Evolutionary conservation across 2,888 invertebrate species (phyloP), one percentile per base, ranked within the genome.

Genomic region (Chymomyza caudatula): DNA sequence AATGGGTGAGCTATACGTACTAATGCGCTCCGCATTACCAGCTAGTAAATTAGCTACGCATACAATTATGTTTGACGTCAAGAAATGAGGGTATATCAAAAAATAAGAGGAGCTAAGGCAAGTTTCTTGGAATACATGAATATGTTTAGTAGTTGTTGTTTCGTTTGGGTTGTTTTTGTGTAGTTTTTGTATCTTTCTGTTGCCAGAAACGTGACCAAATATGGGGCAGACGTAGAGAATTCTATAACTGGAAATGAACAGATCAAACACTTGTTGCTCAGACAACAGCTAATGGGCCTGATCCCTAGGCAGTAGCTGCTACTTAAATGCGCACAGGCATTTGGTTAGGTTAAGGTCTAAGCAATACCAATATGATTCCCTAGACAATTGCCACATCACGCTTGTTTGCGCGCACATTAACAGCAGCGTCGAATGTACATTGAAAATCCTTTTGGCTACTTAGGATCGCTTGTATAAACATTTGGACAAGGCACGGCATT

Each of bases 361-460:
- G 29, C 15, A 19, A 4, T 19, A 25, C 13, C 19, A 59, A 17
- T 22, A 13, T n/a, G 15, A 59, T 66, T 74, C 76, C 74, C 74
- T 76, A 81, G 81, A 84, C 84, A 81, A 84, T 85, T 86, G 85
- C 80, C 77, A 76, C 70, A 82, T 82, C 85, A 86, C 81, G 85
- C 85, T 86, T 83, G 83, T 83, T 83, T 83, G 83, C 85, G 63
- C 66, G 77, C 83, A 85, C 82, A 83, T 86, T 83, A 82, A 81
- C 84, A 79, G 67, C 37, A 73, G 63, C 77, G 78, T 62, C 71
- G 69, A 37, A 37, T 37, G 29, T 37, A 37, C 29, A 17, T 60
- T 52, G 60, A 42, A 82, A 82, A 83, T 83, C 82, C 82, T 83
- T 71, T 76, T 74, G 79, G 82, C 82, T 78, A 76, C 82, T 78